phyloP scores from a whole-genome alignment of 1,140 invertebrate species.

The Cotesia glomerata region DNA sequence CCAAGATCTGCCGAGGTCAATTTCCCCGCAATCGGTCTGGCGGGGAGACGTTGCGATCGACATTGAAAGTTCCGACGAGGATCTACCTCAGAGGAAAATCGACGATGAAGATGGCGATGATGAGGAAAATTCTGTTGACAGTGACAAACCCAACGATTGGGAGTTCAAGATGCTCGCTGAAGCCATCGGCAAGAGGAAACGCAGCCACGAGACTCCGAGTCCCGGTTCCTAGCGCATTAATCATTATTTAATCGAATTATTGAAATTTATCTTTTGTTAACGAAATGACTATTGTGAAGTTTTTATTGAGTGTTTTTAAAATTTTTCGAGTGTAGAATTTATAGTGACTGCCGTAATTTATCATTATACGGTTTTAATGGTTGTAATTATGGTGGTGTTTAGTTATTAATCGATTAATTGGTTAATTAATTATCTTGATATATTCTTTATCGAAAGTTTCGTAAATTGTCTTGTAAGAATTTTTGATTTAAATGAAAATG shows the following conservation, averaged over 20 bases:
- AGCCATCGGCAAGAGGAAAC: conserved; percentile 70
- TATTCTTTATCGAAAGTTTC: too few species aligned
- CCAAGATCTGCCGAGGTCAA: conserved; percentile 63
- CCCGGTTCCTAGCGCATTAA: conserved; percentile 62
- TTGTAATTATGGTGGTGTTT: conserved; percentile 46
- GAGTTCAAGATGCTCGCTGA: conserved; percentile 79
- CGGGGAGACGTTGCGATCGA: conserved; percentile 61
- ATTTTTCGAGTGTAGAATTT: neutral
- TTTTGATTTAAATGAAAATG: too few species aligned
- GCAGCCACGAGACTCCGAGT: conserved; percentile 57
- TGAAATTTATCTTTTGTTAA: conserved; percentile 46
- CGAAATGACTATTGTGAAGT: too few species aligned
- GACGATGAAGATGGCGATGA: conserved; percentile 47
- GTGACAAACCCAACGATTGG: conserved; percentile 69
- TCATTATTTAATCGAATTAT: conserved; percentile 42
- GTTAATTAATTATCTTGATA: too few species aligned
- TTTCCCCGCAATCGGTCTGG: conserved; percentile 55
- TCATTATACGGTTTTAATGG: conserved; percentile 35
- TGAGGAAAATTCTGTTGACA: conserved; percentile 38
- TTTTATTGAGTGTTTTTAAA: too few species aligned
- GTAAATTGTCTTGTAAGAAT: too few species aligned
- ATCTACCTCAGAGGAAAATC: conserved; percentile 36
- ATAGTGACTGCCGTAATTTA: conserved; percentile 37
- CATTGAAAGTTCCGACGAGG: conserved; percentile 62
- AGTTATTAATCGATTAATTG: neutral